Conservation (phyloP, 2,888 invertebrate genomes). For the Xestia sexstrigata region DNA sequence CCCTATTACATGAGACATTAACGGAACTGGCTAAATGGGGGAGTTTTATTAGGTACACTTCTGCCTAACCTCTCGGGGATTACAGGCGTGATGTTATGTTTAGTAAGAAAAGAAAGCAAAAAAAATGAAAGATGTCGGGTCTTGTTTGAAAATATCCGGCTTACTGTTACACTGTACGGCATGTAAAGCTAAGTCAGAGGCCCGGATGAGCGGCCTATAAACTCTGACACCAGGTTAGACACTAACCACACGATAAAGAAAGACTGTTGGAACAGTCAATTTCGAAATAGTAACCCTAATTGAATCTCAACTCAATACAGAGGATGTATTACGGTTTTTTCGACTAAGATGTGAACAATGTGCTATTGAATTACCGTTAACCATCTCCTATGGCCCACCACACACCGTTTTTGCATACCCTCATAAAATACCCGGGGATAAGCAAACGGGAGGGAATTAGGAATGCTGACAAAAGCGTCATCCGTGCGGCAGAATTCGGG, state of each 20-base stretch:
- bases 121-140: neutral
- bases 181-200: no score
- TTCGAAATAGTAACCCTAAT: neutral
- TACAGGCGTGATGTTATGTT: no score
- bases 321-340: neutral
- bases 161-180: neutral
- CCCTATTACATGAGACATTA: no score
- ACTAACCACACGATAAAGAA: no score
- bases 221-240: no score
- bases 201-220: no score
- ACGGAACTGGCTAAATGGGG: no score
- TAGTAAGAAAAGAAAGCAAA: neutral
- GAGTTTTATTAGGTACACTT: no score
- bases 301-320: neutral
- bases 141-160: neutral
- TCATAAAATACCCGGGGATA: neutral
- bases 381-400: neutral
- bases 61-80: no score
- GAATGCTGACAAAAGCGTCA: constrained; percentile 8
- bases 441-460: neutral
- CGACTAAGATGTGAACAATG: neutral
- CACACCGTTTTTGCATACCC: neutral
- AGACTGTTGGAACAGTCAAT: no score
- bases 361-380: neutral
- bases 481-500: neutral